A percentile compares a stretch with the other conserved stretches of the same genome.
These are phyloP conservation scores for Tetanocera ferruginea DNA, from an alignment of 2,888 invertebrate species.

Conservation along the genomic window DNA sequence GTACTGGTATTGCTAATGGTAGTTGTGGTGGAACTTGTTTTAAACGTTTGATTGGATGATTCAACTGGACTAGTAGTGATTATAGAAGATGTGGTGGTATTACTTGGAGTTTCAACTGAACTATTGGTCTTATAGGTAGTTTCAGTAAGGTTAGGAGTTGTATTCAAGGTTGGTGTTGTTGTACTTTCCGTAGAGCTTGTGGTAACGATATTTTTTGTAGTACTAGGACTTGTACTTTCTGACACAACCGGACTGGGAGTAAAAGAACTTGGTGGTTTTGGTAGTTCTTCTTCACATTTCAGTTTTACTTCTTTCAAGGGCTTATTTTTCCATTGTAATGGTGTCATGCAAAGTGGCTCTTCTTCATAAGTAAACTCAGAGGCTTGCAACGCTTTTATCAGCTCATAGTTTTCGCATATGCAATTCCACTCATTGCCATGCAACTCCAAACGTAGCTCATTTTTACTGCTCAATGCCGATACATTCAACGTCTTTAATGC, in stretches of 20 bases:
- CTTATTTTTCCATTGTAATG: constrained; percentile 32
- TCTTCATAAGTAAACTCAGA: not conserved
- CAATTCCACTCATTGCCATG: constrained; percentile 54
- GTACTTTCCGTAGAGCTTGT: too few relatives aligned
- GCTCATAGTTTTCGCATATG: constrained; percentile 42
- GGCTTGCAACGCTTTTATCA: constrained; percentile 37
- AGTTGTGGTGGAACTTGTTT: not conserved
- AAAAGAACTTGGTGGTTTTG: not conserved
- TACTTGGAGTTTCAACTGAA: too few relatives aligned
- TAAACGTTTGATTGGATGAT: not conserved
- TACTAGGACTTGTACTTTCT: too few relatives aligned
- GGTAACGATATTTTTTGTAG: too few relatives aligned
- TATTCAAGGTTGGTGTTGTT: too few relatives aligned
- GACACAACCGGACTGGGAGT: too few relatives aligned
- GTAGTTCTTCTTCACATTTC: constrained; percentile 16
- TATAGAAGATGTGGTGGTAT: too few relatives aligned
- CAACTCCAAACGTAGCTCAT: constrained; percentile 8
- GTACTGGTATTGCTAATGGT: too few relatives aligned
- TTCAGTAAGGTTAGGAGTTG: too few relatives aligned
- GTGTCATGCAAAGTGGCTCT: constrained; percentile 44
- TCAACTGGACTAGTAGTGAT: not conserved
- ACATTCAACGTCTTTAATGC: constrained; percentile 43
- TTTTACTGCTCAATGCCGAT: not conserved
- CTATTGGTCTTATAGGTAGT: too few relatives aligned
- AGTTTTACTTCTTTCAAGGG: constrained; percentile 3